Percentiles rank a stretch among this genome's conserved stretches.
Evolutionary conservation across 2,888 invertebrate genomes (phyloP).

Genomic region (Drosophila anomalata): DNA sequence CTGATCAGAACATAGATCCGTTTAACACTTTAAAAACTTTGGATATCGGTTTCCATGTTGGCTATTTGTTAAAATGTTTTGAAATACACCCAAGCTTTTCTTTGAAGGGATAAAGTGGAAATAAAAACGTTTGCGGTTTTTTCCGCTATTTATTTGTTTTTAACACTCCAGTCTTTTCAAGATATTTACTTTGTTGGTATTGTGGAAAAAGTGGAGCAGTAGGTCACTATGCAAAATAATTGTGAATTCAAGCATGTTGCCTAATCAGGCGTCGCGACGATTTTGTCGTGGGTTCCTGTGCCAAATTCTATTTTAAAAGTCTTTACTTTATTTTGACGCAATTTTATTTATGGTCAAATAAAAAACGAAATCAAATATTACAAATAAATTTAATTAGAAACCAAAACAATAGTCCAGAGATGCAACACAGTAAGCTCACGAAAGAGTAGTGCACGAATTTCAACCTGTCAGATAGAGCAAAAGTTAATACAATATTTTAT

Average conservation of each 20-base stretch:
- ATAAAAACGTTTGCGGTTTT: background rate
- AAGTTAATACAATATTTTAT: background rate
- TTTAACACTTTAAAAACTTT: slow-evolving; percentile 21
- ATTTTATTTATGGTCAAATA: background rate
- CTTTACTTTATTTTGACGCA: background rate
- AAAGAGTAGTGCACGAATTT: background rate
- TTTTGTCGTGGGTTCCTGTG: background rate
- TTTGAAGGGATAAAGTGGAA: background rate
- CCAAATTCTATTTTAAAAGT: background rate
- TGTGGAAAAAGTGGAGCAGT: background rate
- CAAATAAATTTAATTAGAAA: background rate
- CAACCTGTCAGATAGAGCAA: background rate
- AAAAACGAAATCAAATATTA: background rate
- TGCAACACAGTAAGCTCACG: background rate
- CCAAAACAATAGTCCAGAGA: background rate
- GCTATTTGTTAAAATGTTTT: slow-evolving; percentile 36
- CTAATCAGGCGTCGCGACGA: background rate
- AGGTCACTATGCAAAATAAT: background rate
- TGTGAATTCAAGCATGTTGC: background rate
- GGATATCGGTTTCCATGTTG: slow-evolving; percentile 29
- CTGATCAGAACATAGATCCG: too few species aligned
- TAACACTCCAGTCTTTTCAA: too few species aligned
- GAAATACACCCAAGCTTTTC: background rate
- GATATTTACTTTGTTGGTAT: background rate
- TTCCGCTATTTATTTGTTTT: background rate